A percentile compares a stretch with the other conserved stretches of the same genome.
Conservation (phyloP, 1,140 invertebrate genomes). For the Catajapyx aquilonaris region DNA sequence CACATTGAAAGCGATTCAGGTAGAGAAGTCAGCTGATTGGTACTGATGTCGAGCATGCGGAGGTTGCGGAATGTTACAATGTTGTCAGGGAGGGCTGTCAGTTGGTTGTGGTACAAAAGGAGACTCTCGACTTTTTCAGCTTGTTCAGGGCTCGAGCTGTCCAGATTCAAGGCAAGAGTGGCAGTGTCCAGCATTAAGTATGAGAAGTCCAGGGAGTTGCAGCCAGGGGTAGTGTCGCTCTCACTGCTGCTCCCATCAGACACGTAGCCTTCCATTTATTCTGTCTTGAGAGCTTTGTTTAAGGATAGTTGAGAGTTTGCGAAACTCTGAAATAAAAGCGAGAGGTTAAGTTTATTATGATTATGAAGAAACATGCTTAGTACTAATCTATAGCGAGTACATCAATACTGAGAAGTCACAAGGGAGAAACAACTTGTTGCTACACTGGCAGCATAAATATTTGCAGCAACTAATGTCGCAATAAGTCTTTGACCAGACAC, state of each 20-base stretch:
- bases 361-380: too few species aligned
- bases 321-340: too few species aligned
- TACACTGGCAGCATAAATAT: too few species aligned
- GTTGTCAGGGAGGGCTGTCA: constrained; percentile 19
- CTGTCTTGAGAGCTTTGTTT: too few species aligned
- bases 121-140: constrained; percentile 43
- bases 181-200: constrained; percentile 35
- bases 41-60: constrained; percentile 58
- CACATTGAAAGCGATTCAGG: constrained; percentile 51
- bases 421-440: too few species aligned
- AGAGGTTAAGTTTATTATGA: too few species aligned
- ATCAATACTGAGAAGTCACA: too few species aligned
- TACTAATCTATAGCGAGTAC: too few species aligned
- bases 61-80: constrained; percentile 25
- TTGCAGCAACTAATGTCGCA: too few species aligned
- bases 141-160: constrained; percentile 31
- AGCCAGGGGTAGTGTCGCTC: constrained; percentile 34
- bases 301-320: too few species aligned
- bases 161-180: constrained; percentile 32
- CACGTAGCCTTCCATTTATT: constrained; percentile 45
- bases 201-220: constrained; percentile 41
- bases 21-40: constrained; percentile 53
- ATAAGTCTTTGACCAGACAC: too few species aligned
- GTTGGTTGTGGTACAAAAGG: constrained; percentile 44
- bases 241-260: constrained; percentile 65